Percentiles rank a stretch among this genome's conserved stretches.
These are phyloP conservation scores for Serranus cabrilla DNA, from an alignment of 2,797 vertebrate species.

Conservation along the genomic window DNA sequence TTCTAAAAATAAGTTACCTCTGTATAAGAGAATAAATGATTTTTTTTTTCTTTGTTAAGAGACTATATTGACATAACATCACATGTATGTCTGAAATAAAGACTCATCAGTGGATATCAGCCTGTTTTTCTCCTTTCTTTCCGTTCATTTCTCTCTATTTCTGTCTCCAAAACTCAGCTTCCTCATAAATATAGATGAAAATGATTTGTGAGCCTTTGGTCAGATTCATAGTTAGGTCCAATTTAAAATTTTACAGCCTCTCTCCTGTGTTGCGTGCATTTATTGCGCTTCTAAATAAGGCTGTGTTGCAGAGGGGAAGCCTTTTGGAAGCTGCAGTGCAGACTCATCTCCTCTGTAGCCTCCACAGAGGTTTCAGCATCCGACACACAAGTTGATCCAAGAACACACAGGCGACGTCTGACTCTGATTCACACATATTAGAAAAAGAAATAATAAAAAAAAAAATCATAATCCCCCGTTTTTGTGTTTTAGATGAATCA, in stretches of 20 bases:
- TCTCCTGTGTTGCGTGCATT: constrained; percentile 17
- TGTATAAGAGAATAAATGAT: constrained; percentile 38
- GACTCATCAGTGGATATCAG: constrained; percentile 10
- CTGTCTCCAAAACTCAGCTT: constrained; percentile 12
- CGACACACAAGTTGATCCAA: constrained; percentile 52
- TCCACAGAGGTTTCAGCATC: constrained; percentile 47
- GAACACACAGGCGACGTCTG: constrained; percentile 15
- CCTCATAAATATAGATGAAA: constrained; percentile 7
- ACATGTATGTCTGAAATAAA: constrained; percentile 23
- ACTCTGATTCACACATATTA: constrained; percentile 45
- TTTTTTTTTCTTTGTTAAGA: constrained; percentile 12
- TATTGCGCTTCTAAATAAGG: constrained; percentile 45
- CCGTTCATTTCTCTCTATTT: background rate
- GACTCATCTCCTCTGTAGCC: constrained; percentile 49
- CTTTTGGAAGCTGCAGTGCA: constrained; percentile 49
- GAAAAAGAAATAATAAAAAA: constrained; percentile 33
- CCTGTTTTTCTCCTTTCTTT: constrained; percentile 1
- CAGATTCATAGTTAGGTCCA: constrained; percentile 17
- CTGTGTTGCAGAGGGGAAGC: constrained; percentile 40
- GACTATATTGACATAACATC: constrained; percentile 36
- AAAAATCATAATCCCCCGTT: constrained; percentile 36
- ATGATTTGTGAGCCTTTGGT: constrained; percentile 26
- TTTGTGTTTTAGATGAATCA: constrained; percentile 43
- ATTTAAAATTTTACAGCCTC: constrained; percentile 22
- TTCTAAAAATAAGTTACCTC: constrained; percentile 37